Conservation (phyloP, 2,113 vertebrate genomes). For the Antechinus stuartii region DNA sequence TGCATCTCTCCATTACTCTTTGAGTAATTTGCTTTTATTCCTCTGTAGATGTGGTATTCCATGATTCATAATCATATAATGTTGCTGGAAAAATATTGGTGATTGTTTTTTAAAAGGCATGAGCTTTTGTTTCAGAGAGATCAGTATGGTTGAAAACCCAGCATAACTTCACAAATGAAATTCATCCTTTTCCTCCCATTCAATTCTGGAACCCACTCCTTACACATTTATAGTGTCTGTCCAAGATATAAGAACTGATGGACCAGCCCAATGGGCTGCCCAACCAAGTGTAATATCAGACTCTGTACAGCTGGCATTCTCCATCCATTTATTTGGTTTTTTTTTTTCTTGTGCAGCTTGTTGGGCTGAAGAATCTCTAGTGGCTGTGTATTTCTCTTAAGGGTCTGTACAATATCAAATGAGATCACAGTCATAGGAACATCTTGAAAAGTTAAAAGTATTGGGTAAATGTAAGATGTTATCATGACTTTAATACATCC, state of each 20-base stretch:
- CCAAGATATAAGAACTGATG: constrained; percentile 1
- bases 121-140: neutral
- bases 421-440: neutral
- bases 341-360: neutral
- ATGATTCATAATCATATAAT: neutral
- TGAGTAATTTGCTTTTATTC: neutral
- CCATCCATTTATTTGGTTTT: neutral
- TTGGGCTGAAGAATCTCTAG: neutral
- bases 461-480: neutral
- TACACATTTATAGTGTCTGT: neutral
- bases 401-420: neutral
- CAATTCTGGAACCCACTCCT: neutral
- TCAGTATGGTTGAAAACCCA: neutral
- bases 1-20: neutral
- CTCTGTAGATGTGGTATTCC: neutral
- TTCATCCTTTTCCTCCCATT: neutral
- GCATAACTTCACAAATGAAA: neutral
- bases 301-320: neutral
- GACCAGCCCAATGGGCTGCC: neutral
- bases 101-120: neutral
- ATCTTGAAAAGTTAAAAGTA: neutral
- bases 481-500: neutral
- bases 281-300: neutral
- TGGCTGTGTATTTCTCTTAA: neutral
- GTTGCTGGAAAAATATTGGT: neutral